Base-by-base conservation (phyloP, 1,140 invertebrate genomes). In the Coptotermes formosanus region DNA sequence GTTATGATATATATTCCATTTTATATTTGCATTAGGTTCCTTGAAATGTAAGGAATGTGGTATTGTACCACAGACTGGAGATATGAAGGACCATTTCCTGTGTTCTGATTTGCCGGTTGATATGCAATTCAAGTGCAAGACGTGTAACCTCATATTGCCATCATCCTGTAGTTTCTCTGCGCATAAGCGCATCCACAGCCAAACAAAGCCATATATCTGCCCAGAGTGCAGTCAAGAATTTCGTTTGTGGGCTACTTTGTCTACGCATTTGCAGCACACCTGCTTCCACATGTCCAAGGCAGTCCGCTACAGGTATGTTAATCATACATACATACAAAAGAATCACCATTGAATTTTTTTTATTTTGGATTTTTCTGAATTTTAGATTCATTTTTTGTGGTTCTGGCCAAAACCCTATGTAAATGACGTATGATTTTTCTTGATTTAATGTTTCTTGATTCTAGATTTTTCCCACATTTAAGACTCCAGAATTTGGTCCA, bases 191-290 rank as follows among this genome's bases (percentile, higher is more conserved):
- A n/a, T 48, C 30, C 83, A 84, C 30, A 44, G 44, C 9, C 83
- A 84, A 30, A 52, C 12, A 19, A 44, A 52, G 45, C 83, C 83
- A 55, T 84, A 84, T 84, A 44, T 84, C n/a, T 84, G 83, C 83
- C 83, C 83, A 19, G 83, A 84, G 14, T 84, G 83, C 48, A 52
- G 38, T 84, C 44, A 30, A 0, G 83, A 48, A 14, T 84, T 84
- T 30, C n/a, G n/a, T 55, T 23, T 84, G 21, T 84, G 83, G 83
- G 45, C 83, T 48, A 2, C 83, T 6, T 84, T 84, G 44, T 84
- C 44, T 84, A 45, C 59, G 6, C 83, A 84, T 19, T 30, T 84
- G 43, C n/a, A 55, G 7, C 55, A 84, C 45, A 48, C 21, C n/a
- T 84, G 83, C 45, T 84, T 84, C 45, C 83, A 84, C 55, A 44